Evolutionary conservation across 92 coral and sea anemone species (phyloP).

Genomic region (Virgularia gustaviana): DNA sequence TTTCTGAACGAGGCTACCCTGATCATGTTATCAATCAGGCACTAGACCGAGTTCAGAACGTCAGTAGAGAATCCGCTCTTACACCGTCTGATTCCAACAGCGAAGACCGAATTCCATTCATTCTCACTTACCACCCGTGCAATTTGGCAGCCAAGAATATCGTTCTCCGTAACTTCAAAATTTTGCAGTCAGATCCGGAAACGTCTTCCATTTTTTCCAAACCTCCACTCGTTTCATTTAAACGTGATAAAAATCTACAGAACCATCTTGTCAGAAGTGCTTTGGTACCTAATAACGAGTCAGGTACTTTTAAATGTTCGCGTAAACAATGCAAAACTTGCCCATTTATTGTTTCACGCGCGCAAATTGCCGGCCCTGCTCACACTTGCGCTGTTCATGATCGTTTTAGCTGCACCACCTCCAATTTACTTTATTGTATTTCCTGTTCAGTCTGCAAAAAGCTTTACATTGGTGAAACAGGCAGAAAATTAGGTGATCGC

Average conservation of each 20-base stretch:
- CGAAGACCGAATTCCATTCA: constrained; percentile 34
- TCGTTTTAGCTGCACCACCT: constrained; percentile 41
- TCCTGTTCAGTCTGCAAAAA: too few relatives aligned
- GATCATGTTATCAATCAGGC: constrained; percentile 9
- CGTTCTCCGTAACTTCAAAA: constrained; percentile 27
- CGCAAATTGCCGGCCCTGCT: constrained; percentile 23
- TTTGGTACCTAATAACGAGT: constrained; percentile 17
- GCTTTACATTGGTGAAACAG: constrained; percentile 36
- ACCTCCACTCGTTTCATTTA: constrained; percentile 50
- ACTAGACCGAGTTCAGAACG: constrained; percentile 26
- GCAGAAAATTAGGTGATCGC: constrained; percentile 42
- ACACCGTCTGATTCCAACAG: constrained; percentile 11
- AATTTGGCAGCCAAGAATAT: constrained; percentile 23
- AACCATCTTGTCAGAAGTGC: constrained; percentile 34
- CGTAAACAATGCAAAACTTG: too few relatives aligned
- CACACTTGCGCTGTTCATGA: constrained; percentile 5
- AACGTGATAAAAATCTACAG: constrained; percentile 36
- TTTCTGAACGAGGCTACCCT: constrained; percentile 45
- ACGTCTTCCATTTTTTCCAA: constrained; percentile 34
- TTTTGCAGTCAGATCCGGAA: constrained; percentile 38
- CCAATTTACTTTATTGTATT: too few relatives aligned
- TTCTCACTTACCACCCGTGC: constrained; percentile 39
- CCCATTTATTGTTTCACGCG: constrained; percentile 3
- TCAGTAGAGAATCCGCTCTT: constrained; percentile 34
- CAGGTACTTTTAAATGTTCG: too few relatives aligned